These are phyloP conservation scores for Drosophila incognita DNA, from an alignment of 2,888 invertebrate genomes.

Conservation along the genomic window DNA sequence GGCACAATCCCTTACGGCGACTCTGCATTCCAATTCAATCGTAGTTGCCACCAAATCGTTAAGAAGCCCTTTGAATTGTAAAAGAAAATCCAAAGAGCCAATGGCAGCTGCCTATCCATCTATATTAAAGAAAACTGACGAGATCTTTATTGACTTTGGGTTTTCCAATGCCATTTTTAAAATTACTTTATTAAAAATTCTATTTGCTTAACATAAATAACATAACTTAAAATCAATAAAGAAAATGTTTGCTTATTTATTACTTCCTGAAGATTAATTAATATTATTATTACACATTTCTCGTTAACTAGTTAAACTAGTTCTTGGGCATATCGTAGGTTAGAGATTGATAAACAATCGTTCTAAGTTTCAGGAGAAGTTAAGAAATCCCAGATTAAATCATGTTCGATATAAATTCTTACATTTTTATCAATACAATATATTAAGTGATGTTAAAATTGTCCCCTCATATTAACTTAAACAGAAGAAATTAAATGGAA, in stretches of 20 bases:
- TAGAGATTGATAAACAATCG: not conserved
- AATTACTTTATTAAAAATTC: not conserved
- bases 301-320: not conserved
- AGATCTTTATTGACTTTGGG: not conserved
- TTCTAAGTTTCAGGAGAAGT: not conserved
- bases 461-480: not conserved
- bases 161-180: not conserved
- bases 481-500: slow-evolving; percentile 48
- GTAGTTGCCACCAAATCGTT: slow-evolving; percentile 39
- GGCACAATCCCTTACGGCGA: slow-evolving; percentile 36
- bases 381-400: not conserved
- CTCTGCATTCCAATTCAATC: slow-evolving; percentile 29
- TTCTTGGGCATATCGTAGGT: not conserved
- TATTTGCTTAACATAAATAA: not conserved
- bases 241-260: not conserved
- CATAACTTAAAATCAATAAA: not conserved
- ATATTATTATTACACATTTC: not conserved
- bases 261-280: not conserved
- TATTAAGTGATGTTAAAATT: not conserved
- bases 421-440: not conserved
- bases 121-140: not conserved
- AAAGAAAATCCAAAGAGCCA: not conserved
- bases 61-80: slow-evolving; percentile 19
- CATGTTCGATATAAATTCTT: not conserved
- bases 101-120: slow-evolving; percentile 14